A percentile compares a stretch with the other conserved stretches of the same genome.
Evolutionary conservation across 2,888 invertebrate species (phyloP).

Genomic region (Lysandra coridon): DNA sequence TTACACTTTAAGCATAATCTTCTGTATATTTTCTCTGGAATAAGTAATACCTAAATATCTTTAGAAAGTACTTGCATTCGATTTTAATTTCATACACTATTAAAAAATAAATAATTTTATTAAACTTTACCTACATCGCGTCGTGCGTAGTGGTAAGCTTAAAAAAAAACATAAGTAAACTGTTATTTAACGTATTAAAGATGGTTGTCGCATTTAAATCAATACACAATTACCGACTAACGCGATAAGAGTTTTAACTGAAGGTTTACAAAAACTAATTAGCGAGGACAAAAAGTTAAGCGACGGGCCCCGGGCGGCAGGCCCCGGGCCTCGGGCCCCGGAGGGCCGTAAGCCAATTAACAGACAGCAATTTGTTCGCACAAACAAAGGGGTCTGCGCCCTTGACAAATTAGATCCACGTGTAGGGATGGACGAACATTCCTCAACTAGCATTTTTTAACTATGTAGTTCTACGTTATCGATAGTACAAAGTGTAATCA

Average conservation of each 20-base stretch:
- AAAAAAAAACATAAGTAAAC: no score
- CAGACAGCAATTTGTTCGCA: conserved; percentile 73
- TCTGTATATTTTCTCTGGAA: no score
- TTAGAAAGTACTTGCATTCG: neutral
- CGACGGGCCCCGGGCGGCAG: conserved; percentile 47
- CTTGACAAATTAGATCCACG: conserved; percentile 75
- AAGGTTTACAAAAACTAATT: conserved; percentile 37
- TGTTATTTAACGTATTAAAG: neutral
- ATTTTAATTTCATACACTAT: no score
- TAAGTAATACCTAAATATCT: neutral
- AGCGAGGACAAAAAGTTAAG: conserved; percentile 39
- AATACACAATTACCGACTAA: conserved; percentile 1
- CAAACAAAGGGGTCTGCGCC: conserved; percentile 72
- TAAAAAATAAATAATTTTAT: no score
- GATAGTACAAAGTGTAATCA: neutral
- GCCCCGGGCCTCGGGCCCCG: conserved; percentile 46
- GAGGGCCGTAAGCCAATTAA: conserved; percentile 75
- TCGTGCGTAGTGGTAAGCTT: no score
- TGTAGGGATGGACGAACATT: conserved; percentile 43
- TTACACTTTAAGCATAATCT: no score
- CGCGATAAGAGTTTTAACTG: conserved; percentile 26
- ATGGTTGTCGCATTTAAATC: neutral
- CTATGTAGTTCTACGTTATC: conserved; percentile 39
- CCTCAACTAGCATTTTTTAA: neutral
- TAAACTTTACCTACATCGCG: no score